phyloP scores from a whole-genome alignment of 2,888 invertebrate species.

The Mylabris sibirica region DNA sequence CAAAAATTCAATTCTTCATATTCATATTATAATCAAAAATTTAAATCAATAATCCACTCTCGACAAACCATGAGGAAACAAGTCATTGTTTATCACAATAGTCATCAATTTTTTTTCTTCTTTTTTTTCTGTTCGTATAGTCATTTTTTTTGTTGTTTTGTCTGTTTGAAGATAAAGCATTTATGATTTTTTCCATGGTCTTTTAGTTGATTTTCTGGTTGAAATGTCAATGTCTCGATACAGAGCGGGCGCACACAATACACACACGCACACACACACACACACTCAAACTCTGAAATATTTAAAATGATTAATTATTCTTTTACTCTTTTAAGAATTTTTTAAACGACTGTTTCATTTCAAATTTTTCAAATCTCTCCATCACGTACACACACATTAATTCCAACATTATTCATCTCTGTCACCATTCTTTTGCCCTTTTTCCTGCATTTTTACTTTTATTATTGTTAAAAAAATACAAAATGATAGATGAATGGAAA shows the following conservation, averaged over 20 bases:
- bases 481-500: conserved; percentile 3
- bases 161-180: not conserved
- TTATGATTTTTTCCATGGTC: conserved; percentile 6
- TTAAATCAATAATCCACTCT: no score
- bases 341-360: conserved; percentile 53
- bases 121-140: not conserved
- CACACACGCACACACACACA: not conserved
- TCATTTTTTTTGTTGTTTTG: not conserved
- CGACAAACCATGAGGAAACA: no score
- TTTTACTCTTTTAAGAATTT: conserved; percentile 48
- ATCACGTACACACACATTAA: not conserved
- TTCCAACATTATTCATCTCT: not conserved
- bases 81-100: not conserved
- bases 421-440: not conserved
- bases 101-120: not conserved
- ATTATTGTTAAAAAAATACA: not conserved
- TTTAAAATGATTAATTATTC: conserved; percentile 46
- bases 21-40: no score
- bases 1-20: no score
- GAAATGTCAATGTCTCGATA: conserved; percentile 7
- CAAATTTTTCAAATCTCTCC: conserved; percentile 42
- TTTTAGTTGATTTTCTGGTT: conserved; percentile 11
- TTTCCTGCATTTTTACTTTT: not conserved
- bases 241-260: not conserved
- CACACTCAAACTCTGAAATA: not conserved